Percentiles rank a stretch among this genome's conserved stretches.
Conservation (phyloP, 2,888 invertebrate species). For the Spilarctia lutea region DNA sequence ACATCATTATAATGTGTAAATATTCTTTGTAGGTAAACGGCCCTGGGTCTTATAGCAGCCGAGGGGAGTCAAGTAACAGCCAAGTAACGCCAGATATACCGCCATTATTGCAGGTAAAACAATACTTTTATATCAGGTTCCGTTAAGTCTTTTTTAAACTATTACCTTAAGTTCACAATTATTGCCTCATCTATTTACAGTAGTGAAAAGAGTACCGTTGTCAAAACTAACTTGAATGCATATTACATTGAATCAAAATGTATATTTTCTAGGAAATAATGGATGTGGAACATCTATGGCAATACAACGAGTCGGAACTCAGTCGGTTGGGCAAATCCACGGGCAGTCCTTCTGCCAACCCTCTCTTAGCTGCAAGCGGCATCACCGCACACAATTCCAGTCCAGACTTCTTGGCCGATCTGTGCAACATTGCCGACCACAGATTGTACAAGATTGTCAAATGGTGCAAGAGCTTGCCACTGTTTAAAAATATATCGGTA, state of each 20-base stretch:
- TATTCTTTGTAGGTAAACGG: slow-evolving; percentile 75
- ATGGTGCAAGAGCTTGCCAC: slow-evolving; percentile 98
- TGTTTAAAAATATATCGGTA: slow-evolving; percentile 98
- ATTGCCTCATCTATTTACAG: background rate
- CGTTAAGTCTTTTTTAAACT: too few relatives aligned
- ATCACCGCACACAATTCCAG: slow-evolving; percentile 88
- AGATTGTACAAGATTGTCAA: slow-evolving; percentile 98
- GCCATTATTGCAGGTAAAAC: slow-evolving; percentile 88
- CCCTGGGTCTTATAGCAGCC: slow-evolving; percentile 78
- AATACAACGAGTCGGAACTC: slow-evolving; percentile 95
- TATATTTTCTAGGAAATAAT: slow-evolving; percentile 92
- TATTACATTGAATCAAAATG: background rate
- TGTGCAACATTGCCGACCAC: slow-evolving; percentile 98
- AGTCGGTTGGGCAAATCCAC: slow-evolving; percentile 86
- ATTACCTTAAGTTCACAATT: too few relatives aligned
- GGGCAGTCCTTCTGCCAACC: slow-evolving; percentile 77
- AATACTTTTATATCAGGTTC: background rate
- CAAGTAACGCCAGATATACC: slow-evolving; percentile 87
- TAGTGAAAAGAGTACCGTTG: too few relatives aligned
- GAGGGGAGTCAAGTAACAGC: slow-evolving; percentile 81
- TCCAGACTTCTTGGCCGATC: slow-evolving; percentile 94
- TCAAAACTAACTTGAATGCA: background rate
- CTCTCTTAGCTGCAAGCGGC: slow-evolving; percentile 79
- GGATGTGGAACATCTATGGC: slow-evolving; percentile 98
- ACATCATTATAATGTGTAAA: background rate